Evolutionary conservation across 2,113 vertebrate genomes (phyloP), one percentile per base, ranked within the genome.

Genomic region (Erpornis zantholeuca): DNA sequence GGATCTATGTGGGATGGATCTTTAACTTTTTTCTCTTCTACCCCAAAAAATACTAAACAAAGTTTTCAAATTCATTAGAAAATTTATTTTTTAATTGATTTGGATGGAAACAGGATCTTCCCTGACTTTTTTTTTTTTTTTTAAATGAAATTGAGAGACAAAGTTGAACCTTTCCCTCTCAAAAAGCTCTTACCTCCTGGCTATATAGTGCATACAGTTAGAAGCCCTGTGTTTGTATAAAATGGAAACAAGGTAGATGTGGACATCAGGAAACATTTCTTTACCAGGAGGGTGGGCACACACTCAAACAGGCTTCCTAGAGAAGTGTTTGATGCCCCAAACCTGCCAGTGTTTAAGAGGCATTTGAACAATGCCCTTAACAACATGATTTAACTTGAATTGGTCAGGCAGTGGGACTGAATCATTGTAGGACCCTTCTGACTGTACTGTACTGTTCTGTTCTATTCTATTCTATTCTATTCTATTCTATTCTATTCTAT

Each of bases 241-340:
- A 68, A 40, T 44, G 15, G 33, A 59, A 88, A 16, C 4, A n/a
- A 3, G 27, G n/a, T 21, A 64, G 57, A 64, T 71, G 12, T 69
- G n/a, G 38, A 40, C 8, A 66, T 49, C 28, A 66, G 18, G 52
- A 63, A 82, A 10, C 18, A 36, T 78, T 78, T 73, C 7, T 69
- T 64, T 82, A 33, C 28, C 1, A 13, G 45, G 17, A 63, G 11
- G 10, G 7, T 27, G 12, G 11, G 49, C 22, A 80, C 17, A 61
- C 29, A 6, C 15, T 70, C 12, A 11, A 60, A 68, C 29, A 69
- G 29, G 4, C 29, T 69, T 76, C 21, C 57, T 35, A 36, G 31
- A 49, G 70, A 68, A 10, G 9, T 53, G 19, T 1, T 20, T 0
- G 1, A n/a, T 71, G 17, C 5, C 38, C 2, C 10, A 54, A 24